These are phyloP conservation scores for Phalacrocorax aristotelis DNA, from an alignment of 2,113 vertebrate species.

Conservation along the genomic window DNA sequence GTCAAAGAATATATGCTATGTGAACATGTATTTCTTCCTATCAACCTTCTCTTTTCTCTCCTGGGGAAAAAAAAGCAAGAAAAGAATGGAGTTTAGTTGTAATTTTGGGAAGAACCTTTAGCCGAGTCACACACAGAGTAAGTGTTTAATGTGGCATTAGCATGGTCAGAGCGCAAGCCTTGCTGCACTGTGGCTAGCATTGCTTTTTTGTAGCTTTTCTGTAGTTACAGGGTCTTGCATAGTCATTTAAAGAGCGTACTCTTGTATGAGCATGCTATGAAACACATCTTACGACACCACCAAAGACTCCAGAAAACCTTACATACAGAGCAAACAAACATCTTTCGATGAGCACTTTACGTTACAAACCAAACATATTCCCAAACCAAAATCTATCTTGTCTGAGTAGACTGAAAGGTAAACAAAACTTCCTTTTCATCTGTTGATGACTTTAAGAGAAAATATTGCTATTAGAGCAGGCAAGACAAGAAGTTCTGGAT, in stretches of 20 bases:
- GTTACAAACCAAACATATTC: background rate
- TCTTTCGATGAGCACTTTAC: background rate
- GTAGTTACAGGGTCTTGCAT: background rate
- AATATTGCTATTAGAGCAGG: background rate
- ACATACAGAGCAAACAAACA: background rate
- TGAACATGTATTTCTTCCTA: background rate
- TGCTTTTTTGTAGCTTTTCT: background rate
- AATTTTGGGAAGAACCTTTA: background rate
- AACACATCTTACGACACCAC: background rate
- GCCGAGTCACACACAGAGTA: background rate
- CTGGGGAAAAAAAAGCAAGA: too few species aligned
- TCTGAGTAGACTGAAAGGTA: background rate
- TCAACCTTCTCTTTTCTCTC: background rate
- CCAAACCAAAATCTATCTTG: conserved; percentile 36
- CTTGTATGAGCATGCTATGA: background rate
- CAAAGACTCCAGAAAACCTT: conserved; percentile 9
- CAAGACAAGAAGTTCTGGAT: background rate
- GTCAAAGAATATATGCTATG: background rate
- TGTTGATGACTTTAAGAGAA: background rate
- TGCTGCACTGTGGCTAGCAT: background rate
- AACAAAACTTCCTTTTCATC: conserved; percentile 24
- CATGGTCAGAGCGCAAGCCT: background rate
- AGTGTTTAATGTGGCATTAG: background rate
- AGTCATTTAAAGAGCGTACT: background rate
- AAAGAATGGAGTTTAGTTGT: background rate